phyloP scores from a whole-genome alignment of 2,797 vertebrate species.

The Carduelis carduelis region DNA sequence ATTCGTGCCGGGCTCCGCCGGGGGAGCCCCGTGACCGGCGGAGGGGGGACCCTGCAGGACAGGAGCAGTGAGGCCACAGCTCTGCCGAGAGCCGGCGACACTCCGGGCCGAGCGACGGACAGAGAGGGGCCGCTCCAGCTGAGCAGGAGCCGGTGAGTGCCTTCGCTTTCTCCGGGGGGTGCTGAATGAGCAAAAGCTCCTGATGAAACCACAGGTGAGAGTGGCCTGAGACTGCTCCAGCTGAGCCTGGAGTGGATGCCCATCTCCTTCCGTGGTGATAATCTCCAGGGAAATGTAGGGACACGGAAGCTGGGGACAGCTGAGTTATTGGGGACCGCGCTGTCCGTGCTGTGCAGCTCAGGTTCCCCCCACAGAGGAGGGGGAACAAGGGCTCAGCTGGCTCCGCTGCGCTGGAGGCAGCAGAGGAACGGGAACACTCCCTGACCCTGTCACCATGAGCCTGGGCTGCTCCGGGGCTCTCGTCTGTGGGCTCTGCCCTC shows the following conservation, averaged over 20 bases:
- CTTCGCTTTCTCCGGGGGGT: rapidly evolving
- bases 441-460: rapidly evolving
- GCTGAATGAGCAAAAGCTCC: neutral
- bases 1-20: neutral
- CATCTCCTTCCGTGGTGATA: rapidly evolving
- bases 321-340: rapidly evolving
- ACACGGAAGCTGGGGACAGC: rapidly evolving
- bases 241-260: neutral
- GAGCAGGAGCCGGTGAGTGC: neutral
- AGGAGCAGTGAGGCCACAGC: neutral
- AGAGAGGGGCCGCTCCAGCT: neutral
- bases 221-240: rapidly evolving
- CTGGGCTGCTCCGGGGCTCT: neutral
- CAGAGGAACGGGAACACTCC: rapidly evolving
- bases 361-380: neutral
- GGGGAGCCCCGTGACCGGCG: neutral
- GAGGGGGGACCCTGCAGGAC: neutral
- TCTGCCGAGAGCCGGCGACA: neutral
- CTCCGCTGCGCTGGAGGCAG: rapidly evolving
- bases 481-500: rapidly evolving
- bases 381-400: no score
- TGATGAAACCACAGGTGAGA: neutral
- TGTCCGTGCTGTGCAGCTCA: rapidly evolving
- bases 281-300: no score
- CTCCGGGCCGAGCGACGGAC: neutral